Percentiles rank a stretch among this genome's conserved stretches.
These are phyloP conservation scores for Oreochromis mossambicus DNA, from an alignment of 2,797 vertebrate genomes.

Conservation along the genomic window DNA sequence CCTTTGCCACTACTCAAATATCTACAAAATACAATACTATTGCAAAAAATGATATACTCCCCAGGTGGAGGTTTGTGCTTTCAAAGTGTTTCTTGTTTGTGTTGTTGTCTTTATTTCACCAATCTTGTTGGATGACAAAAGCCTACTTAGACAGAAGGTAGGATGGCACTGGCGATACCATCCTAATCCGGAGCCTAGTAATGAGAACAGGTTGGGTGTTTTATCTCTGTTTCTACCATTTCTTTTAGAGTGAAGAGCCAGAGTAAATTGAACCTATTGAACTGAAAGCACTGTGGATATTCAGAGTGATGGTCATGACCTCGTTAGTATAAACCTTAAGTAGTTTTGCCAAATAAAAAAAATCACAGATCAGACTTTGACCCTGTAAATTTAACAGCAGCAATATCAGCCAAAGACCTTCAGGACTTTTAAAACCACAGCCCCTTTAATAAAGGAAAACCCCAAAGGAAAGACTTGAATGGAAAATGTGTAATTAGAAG, in stretches of 20 bases:
- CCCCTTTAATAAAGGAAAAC: conserved; percentile 7
- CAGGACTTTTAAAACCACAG: conserved; percentile 9
- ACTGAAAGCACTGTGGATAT: conserved; percentile 15
- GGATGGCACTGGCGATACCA: neutral
- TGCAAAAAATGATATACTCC: neutral
- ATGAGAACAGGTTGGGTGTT: neutral
- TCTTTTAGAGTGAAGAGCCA: neutral
- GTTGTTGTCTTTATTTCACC: neutral
- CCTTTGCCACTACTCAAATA: neutral
- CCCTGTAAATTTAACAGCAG: conserved; percentile 18
- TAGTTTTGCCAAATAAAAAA: conserved; percentile 41
- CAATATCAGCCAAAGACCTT: neutral
- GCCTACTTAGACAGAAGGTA: neutral
- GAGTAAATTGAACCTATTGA: neutral
- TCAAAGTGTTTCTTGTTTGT: neutral
- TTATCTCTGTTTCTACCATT: neutral
- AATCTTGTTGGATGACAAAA: neutral
- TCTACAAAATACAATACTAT: neutral
- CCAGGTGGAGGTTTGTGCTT: neutral
- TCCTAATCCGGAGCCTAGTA: neutral
- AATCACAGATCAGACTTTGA: conserved; percentile 4
- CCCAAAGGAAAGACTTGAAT: conserved; percentile 2
- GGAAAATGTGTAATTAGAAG: conserved; percentile 28
- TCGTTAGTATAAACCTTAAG: conserved; percentile 5
- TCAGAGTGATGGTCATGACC: neutral